Base-by-base conservation (phyloP, 1,140 invertebrate genomes). In the Dendroctonus ponderosae region DNA sequence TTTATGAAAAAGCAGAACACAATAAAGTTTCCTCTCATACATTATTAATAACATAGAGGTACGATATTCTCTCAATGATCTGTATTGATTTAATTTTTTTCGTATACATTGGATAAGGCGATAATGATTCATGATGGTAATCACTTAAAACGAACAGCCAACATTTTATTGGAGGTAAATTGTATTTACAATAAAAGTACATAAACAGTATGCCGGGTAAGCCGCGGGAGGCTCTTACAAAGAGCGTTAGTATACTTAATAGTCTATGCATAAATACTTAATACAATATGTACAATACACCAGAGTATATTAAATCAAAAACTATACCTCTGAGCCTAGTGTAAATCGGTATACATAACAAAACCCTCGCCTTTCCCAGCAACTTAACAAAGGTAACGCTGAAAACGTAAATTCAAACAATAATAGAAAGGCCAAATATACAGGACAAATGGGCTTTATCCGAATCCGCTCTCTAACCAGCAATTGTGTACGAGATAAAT, bases 71-170 rank as follows among this genome's bases (percentile, higher is more conserved):
- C 69, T 77, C 72, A 74, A 69, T 78, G 77, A 78, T 79, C 75
- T 76, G 77, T 78, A 79, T 78, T 78, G 76, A 78, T 78, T 78
- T 73, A 71, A 60, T 67, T 57, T 69, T 75, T 75, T 73, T 79
- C 78, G 78, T 79, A 79, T 79, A 79, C 78, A 79, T 79, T 79
- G 76, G 76, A 78, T 79, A 79, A 79, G 78, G 78, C 78, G 78
- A 78, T 76, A 78, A 78, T 78, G 75, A 77, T 77, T 73, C 72
- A 75, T 78, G 78, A 75, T 79, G 78, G 76, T 78, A 79, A 79
- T 79, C 78, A 79, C 77, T 77, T 78, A 76, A 78, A 79, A 79
- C 74, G 77, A 78, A 78, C 78, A 79, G 78, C 78, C 78, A 78
- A 79, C 73, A 77, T 75, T 72, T 49, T 74, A 72, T 73, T 72